A percentile compares a stretch with the other conserved stretches of the same genome.
These are phyloP conservation scores for Drosophila neotestacea DNA, from an alignment of 2,888 invertebrate genomes.

Conservation along the genomic window DNA sequence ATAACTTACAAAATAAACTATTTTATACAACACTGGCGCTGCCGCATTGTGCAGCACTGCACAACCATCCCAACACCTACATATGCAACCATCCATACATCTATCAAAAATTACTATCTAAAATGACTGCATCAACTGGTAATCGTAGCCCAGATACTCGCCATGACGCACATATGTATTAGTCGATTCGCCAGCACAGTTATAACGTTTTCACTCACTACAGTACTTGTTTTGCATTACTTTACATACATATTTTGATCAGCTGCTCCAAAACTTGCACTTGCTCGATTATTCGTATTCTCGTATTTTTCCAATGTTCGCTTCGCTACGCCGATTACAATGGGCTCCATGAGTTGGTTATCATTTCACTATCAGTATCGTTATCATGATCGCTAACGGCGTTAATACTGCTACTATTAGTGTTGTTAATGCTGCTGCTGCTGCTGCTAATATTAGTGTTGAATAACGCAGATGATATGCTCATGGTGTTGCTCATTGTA, in stretches of 20 bases:
- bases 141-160: constrained; percentile 9
- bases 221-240: constrained; percentile 43
- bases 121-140: constrained; percentile 23
- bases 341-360: constrained; percentile 58
- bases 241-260: constrained; percentile 83
- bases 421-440: constrained; percentile 24
- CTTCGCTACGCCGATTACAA: constrained; percentile 71
- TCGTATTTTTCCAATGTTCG: constrained; percentile 69
- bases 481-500: constrained; percentile 74
- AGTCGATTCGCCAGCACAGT: constrained; percentile 40
- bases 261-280: constrained; percentile 78
- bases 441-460: constrained; percentile 47
- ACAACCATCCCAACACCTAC: constrained; percentile 47
- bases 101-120: constrained; percentile 51
- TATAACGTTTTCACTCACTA: constrained; percentile 66
- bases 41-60: constrained; percentile 41
- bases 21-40: constrained; percentile 64
- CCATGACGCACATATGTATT: constrained; percentile 25
- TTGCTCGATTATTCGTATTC: constrained; percentile 40
- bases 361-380: constrained; percentile 33
- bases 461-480: constrained; percentile 65
- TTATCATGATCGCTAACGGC: constrained; percentile 13
- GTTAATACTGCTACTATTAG: constrained; percentile 29
- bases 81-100: constrained; percentile 33
- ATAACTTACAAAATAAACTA: constrained; percentile 70